Evolutionary conservation across 2,113 vertebrate genomes (phyloP), one percentile per base, ranked within the genome.

Genomic region (Oncorhynchus gorbuscha): DNA sequence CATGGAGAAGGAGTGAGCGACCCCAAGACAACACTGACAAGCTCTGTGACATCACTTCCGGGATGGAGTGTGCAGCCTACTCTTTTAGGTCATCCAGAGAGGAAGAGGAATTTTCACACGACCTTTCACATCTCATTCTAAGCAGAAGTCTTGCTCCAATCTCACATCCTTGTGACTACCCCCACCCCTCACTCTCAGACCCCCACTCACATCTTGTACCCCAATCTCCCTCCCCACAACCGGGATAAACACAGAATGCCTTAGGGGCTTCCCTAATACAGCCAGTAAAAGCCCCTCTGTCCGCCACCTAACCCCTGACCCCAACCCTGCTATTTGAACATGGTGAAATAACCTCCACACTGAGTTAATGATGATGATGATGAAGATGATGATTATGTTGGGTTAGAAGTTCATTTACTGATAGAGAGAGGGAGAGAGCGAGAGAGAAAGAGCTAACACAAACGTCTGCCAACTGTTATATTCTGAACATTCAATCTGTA

Each of bases 321-420:
- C 67, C 16, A 28, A 30, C 65, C 16, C 28, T 67, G 65, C 65
- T 22, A 14, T 22, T 39, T 69, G 30, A 69, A 69, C 32, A 24
- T 20, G 16, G 20, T 55, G 24, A 22, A 73, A 62, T 28, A 62
- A 71, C 59, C 5, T 18, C 61, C 22, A 55, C 12, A 79, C 55
- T 20, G 55, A 64, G 55, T 70, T 75, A 71, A 75, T 68, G 45
- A 75, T 58, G 73, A 55, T 66, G 62, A 30, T 18, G 61, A 32
- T 4, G 24, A 66, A 12, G 26, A 28, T 24, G 5, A 26, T 14
- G 26, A 28, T 26, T 11, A 22, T 28, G 28, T 16, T 30, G 65
- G 35, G 20, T 66, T 49, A 74, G 39, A 28, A 26, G 73, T 32
- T 28, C 14, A 66, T 66, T 68, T 18, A 68, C 24, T 65, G 22